Evolutionary conservation across 64 coral and sea anemone genomes (phyloP).

Genomic region (Orbicella faveolata): DNA sequence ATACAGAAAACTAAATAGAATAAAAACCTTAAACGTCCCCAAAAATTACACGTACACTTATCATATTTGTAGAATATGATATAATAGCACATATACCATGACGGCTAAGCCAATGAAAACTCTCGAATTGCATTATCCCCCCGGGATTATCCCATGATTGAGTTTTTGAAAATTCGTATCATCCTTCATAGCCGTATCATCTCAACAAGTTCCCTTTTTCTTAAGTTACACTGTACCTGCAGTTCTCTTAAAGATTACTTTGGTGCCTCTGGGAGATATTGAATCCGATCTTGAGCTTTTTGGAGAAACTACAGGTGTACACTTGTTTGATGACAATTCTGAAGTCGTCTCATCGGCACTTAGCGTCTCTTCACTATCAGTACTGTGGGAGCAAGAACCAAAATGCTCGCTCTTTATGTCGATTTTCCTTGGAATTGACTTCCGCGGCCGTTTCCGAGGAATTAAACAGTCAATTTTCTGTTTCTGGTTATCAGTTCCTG

Average conservation of each 20-base stretch:
- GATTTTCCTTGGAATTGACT: conserved; percentile 28
- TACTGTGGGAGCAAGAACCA: too few relatives aligned
- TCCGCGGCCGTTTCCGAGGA: conserved; percentile 28
- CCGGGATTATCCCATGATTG: too few relatives aligned
- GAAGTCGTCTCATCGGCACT: not conserved
- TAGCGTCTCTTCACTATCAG: not conserved
- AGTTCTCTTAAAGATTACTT: conserved; percentile 11
- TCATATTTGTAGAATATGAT: too few relatives aligned
- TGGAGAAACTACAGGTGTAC: not conserved
- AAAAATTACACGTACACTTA: too few relatives aligned
- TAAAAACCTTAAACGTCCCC: too few relatives aligned
- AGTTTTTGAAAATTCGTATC: too few relatives aligned
- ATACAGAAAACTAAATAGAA: too few relatives aligned
- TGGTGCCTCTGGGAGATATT: not conserved
- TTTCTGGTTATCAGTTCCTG: not conserved
- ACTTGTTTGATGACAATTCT: not conserved
- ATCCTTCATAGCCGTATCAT: too few relatives aligned
- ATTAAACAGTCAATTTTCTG: not conserved
- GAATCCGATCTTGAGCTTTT: not conserved
- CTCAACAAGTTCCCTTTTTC: not conserved
- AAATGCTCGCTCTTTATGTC: not conserved
- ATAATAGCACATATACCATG: too few relatives aligned
- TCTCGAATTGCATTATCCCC: too few relatives aligned
- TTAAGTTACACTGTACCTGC: not conserved
- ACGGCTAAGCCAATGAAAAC: too few relatives aligned